phyloP scores from a whole-genome alignment of 2,888 invertebrate genomes.

The Rugalucina vietnamica region DNA sequence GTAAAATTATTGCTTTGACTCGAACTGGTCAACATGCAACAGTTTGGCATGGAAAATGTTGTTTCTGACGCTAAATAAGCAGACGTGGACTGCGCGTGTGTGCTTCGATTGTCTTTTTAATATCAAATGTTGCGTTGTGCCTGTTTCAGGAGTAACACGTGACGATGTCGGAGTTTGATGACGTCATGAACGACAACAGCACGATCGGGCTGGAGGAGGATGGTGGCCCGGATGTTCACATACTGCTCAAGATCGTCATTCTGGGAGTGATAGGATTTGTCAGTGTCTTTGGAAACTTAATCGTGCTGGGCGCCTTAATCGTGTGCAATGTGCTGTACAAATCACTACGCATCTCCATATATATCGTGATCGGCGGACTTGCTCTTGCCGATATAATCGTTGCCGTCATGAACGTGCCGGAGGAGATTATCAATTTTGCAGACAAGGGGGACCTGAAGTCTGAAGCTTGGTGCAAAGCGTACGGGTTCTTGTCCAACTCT shows the following conservation, averaged over 20 bases:
- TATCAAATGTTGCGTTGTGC: too few relatives aligned
- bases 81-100: too few relatives aligned
- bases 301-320: slow-evolving; percentile 72
- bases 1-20: too few relatives aligned
- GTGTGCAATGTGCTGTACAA: slow-evolving; percentile 55
- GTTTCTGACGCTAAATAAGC: too few relatives aligned
- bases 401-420: slow-evolving; percentile 69
- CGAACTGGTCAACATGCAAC: too few relatives aligned
- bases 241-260: slow-evolving; percentile 70
- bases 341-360: slow-evolving; percentile 70
- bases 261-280: slow-evolving; percentile 73
- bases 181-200: slow-evolving; percentile 22
- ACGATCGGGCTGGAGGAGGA: slow-evolving; percentile 18
- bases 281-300: slow-evolving; percentile 73
- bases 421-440: slow-evolving; percentile 68
- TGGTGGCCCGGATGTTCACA: slow-evolving; percentile 49
- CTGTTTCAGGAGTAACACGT: too few relatives aligned
- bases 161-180: slow-evolving; percentile 18
- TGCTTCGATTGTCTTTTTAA: too few relatives aligned
- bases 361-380: slow-evolving; percentile 73
- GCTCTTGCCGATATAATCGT: slow-evolving; percentile 72
- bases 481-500: slow-evolving; percentile 60
- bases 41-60: too few relatives aligned
- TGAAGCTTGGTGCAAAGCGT: slow-evolving; percentile 72
- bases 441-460: slow-evolving; percentile 58